These are phyloP conservation scores for Hyperoodon ampullatus DNA, from an alignment of 2,113 vertebrate genomes.

Conservation along the genomic window DNA sequence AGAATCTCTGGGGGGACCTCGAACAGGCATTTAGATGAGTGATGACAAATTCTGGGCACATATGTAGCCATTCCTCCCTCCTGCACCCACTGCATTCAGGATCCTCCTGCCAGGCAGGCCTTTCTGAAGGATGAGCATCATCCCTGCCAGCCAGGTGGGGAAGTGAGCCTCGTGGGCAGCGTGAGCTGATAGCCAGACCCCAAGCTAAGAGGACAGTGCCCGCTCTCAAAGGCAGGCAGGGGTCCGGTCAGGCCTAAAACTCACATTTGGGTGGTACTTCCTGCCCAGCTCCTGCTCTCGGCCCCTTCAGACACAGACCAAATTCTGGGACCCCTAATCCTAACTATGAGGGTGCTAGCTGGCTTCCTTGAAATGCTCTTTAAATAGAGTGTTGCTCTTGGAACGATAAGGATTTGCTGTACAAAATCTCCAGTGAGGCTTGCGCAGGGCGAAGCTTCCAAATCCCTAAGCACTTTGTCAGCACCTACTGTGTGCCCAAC, in stretches of 20 bases:
- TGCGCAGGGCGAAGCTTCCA: neutral
- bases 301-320: neutral
- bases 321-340: neutral
- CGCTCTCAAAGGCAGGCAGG: neutral
- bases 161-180: neutral
- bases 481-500: too few species aligned
- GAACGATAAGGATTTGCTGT: neutral
- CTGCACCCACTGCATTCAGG: neutral
- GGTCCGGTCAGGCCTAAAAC: neutral
- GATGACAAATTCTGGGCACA: neutral
- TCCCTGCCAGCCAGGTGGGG: neutral
- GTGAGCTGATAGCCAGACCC: neutral
- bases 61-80: neutral
- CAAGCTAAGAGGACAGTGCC: neutral
- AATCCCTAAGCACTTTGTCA: neutral
- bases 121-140: neutral
- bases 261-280: neutral
- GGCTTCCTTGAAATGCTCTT: neutral
- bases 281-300: neutral
- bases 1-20: neutral
- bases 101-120: neutral
- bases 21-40: neutral
- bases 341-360: neutral
- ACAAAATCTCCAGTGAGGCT: neutral
- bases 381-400: neutral